Base-by-base conservation (phyloP, 2,888 invertebrate species). In the Dryobotodes eremita region DNA sequence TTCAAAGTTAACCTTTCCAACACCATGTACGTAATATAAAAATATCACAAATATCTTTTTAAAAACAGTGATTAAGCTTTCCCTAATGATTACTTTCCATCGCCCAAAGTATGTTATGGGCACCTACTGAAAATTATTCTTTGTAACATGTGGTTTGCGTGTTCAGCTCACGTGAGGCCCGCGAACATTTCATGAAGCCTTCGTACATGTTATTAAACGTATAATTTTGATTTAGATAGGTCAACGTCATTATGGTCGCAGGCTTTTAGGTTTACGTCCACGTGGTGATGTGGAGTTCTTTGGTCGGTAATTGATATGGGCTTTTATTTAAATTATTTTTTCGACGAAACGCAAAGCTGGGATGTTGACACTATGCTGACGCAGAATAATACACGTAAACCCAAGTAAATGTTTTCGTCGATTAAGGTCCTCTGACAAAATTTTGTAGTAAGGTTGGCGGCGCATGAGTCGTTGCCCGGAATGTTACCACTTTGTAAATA, bases 151-250 rank as follows among this genome's bases (percentile, higher is more conserved):
- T 55, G 1, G 48, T 23, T 84, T 42, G 86, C 83, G 83, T 83
- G 83, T 68, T 85, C 17, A 8, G 61, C 6, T 73, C 57, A 55
- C 86, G 68, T 85, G 71, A 59, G 65, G 53, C 36, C 57, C 66
- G 26, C 26, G 73, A 55, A 66, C 65, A 76, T 70, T 79, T 79
- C 31, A 75, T 71, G 59, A 62, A 83, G 59, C n/a, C 65, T 77
- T 74, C 62, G 36, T 85, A 71, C 61, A 71, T 71, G 76, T 61
- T 70, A 76, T 76, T 74, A 74, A 77, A 84, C 48, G 74, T 65
- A 83, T 74, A 36, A 74, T 77, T 84, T 75, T 83, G 84, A 75
- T 86, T 79, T 86, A 83, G 86, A 77, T 77, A 77, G 80, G 76
- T 77, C 65, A 73, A 66, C 62, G 70, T 59, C 75, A 71, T 74